Evolutionary conservation across 2,113 vertebrate species (phyloP).

Genomic region (Trinectes maculatus): DNA sequence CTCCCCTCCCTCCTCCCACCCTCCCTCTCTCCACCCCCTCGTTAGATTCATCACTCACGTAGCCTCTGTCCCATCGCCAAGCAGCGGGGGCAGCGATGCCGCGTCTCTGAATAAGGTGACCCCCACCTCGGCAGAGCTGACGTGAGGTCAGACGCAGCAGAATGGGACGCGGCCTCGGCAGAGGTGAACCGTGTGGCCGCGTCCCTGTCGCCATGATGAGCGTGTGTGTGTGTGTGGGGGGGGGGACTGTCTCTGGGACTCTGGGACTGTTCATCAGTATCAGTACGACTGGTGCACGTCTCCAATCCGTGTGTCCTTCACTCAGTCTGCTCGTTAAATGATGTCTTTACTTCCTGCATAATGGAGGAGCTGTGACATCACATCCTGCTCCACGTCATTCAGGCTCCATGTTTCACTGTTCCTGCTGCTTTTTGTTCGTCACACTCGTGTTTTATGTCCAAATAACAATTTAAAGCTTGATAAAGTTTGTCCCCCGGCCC

Average conservation of each 20-base stretch:
- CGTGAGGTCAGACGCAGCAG: slow-evolving; percentile 49
- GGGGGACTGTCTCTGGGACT: no score
- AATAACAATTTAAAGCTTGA: no score
- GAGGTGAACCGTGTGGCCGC: slow-evolving; percentile 54
- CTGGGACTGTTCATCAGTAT: no score
- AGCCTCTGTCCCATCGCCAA: slow-evolving; percentile 6
- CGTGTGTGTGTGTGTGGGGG: not conserved
- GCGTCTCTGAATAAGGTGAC: slow-evolving; percentile 62
- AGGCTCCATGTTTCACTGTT: not conserved
- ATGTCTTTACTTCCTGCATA: no score
- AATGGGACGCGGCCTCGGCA: slow-evolving; percentile 55
- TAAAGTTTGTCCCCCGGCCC: not conserved
- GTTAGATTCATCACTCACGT: slow-evolving; percentile 45
- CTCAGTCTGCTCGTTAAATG: no score
- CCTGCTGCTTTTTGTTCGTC: not conserved
- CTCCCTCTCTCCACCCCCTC: slow-evolving; percentile 4
- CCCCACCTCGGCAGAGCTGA: slow-evolving; percentile 46
- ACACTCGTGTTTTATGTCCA: not conserved
- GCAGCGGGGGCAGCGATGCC: slow-evolving; percentile 14
- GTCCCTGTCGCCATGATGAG: slow-evolving; percentile 56
- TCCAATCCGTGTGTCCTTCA: no score
- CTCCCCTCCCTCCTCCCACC: not conserved
- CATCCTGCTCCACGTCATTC: no score
- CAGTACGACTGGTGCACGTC: no score
- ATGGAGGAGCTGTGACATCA: no score